A percentile compares a stretch with the other conserved stretches of the same genome.
These are phyloP conservation scores for Sebastolobus alascanus DNA, from an alignment of 2,797 vertebrate species.

Conservation along the genomic window DNA sequence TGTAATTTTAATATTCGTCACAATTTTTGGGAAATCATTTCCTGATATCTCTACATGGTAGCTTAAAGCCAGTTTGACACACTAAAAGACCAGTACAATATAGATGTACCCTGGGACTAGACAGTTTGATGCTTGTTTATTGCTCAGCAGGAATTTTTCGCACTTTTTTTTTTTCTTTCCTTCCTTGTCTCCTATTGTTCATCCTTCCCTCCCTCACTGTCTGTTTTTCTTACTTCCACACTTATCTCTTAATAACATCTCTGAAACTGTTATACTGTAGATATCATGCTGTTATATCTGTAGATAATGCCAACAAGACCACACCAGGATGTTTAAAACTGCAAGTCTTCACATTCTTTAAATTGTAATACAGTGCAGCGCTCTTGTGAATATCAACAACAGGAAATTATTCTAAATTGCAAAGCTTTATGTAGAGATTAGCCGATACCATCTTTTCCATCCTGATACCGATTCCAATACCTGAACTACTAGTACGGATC, in stretches of 20 bases:
- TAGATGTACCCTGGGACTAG: background rate
- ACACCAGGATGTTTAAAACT: background rate
- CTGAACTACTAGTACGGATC: background rate
- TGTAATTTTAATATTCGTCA: background rate
- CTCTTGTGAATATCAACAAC: background rate
- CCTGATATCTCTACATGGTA: background rate
- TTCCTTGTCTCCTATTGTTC: background rate
- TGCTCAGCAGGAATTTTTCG: background rate
- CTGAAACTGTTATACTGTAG: background rate
- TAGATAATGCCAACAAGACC: background rate
- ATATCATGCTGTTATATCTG: background rate
- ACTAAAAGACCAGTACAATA: background rate
- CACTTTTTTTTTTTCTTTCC: background rate
- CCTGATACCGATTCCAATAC: background rate
- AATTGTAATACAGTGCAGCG: background rate
- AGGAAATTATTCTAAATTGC: background rate
- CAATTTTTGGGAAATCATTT: background rate
- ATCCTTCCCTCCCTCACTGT: background rate
- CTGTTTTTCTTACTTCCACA: background rate
- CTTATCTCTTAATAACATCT: background rate
- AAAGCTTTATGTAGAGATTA: background rate
- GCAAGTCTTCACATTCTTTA: background rate
- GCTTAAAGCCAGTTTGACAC: background rate
- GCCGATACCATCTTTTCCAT: background rate
- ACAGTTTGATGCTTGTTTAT: conserved; percentile 10